Base-by-base conservation (phyloP, 2,113 vertebrate species). In the Spermophilus dauricus region DNA sequence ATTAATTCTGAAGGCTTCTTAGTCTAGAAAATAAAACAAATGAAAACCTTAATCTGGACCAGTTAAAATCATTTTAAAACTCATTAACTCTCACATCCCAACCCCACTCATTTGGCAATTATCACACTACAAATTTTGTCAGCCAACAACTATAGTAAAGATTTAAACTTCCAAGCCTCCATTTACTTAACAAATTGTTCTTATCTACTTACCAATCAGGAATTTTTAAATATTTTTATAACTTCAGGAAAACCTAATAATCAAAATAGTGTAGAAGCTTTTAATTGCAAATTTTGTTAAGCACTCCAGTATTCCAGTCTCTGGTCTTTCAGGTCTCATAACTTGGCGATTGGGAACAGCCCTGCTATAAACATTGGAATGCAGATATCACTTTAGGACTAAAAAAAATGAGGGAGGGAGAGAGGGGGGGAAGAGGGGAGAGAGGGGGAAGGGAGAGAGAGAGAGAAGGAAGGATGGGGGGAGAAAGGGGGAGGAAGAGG, bases 11-110 rank as follows among this genome's bases (percentile, higher is more conserved):
- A 84, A 85, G 42, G 5, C 1, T 86, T 86, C n/a, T 91, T 45
- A 7, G 10, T 89, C 53, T 80, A 93, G 56, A 97, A 97, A 95
- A 42, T 14, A 92, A 82, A 80, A 18, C 37, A 93, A 93, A 86
- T 17, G 89, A 96, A 37, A 70, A 61, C 22, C 9, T 76, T 56
- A 81, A 67, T 92, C 26, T 85, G 42, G 3, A 61, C 48, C 84
- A 78, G 48, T 51, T 69, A 22, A 18, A 88, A n/a, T 75, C 53
- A 87, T 48, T 42, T 94, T 45, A 81, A 89, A 69, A 80, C 9
- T 70, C 37, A 75, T 14, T 58, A 22, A 72, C 86, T 91, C 42
- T 72, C 56, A 86, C 17, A 32, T 72, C 32, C 7, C 53, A 94
- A 61, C 24, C 45, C 34, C 16, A 83, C 17, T 75, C 22, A 76